Evolutionary conservation across 2,888 invertebrate species (phyloP), one percentile per base, ranked within the genome.

Genomic region (Nephrocerus scutellatus): DNA sequence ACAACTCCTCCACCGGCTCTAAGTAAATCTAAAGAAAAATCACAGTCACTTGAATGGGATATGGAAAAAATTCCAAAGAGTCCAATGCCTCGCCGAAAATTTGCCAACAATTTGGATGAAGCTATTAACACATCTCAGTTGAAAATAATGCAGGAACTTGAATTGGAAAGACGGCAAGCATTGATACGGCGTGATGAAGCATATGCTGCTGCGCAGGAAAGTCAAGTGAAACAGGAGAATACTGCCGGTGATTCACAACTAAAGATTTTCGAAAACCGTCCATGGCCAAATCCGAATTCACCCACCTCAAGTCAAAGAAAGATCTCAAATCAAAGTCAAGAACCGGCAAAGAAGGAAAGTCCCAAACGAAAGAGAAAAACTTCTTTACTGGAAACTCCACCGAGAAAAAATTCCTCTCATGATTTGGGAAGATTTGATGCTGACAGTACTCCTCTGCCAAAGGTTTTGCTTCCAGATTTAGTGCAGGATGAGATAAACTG

Each of bases 161-260:
- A 67, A 41, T 47, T 49, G 15, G 62, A 67, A 44, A 54, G 67
- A 3, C 54, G 63, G 8, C 56, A 56, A 30, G 60, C 62, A 0
- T 46, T 67, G 4, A 55, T 60, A 21, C 59, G 59, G 40, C 61
- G 67, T 2, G 66, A 66, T 35, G 58, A 60, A 42, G 50, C 48
- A 18, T 67, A 63, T 37, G 39, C 45, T 6, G 30, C n/a, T n/a
- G n/a, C n/a, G n/a, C 52, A 53, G 34, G 53, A 52, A 33, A 52
- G 48, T 19, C 42, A 51, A 19, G 48, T 49, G 4, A 33, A 49
- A 2, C 46, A 48, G 13, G 56, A 55, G 6, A 32, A 24, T 8
- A 26, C 50, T 3, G 35, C 29, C 1, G 44, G 51, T 26, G 55
- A 54, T 18, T 48, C 54, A 3, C 51, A 55, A 15, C 46, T 53